phyloP scores from a whole-genome alignment of 2,888 invertebrate genomes.

The Empis livida region DNA sequence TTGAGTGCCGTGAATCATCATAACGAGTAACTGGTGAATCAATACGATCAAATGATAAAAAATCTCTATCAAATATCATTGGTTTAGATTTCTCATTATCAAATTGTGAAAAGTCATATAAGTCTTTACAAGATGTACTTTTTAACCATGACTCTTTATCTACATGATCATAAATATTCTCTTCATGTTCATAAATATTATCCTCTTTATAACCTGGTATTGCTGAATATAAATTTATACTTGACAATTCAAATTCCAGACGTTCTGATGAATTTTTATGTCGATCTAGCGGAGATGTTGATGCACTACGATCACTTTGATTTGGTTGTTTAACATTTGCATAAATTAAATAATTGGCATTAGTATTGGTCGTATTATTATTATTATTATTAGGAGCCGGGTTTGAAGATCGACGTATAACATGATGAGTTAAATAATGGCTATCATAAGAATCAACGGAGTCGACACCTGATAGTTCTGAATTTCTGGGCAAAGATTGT shows the following conservation, averaged over 20 bases:
- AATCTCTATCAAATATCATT: slow-evolving; percentile 37
- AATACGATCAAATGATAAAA: slow-evolving; percentile 37
- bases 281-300: slow-evolving; percentile 21
- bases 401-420: neutral
- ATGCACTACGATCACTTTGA: slow-evolving; percentile 18
- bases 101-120: slow-evolving; percentile 60
- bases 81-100: slow-evolving; percentile 39
- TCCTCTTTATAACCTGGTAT: slow-evolving; percentile 24
- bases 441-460: slow-evolving; percentile 36
- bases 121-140: slow-evolving; percentile 70
- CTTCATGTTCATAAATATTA: slow-evolving; percentile 22
- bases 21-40: slow-evolving; percentile 62
- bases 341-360: slow-evolving; percentile 24
- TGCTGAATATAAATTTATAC: slow-evolving; percentile 43
- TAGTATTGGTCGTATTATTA: slow-evolving; percentile 11
- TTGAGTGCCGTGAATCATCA: slow-evolving; percentile 50
- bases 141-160: slow-evolving; percentile 51
- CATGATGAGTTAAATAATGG: slow-evolving; percentile 32
- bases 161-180: slow-evolving; percentile 31
- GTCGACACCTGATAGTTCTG: slow-evolving; percentile 33
- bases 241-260: slow-evolving; percentile 45
- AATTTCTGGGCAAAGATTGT: slow-evolving; percentile 32
- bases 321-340: slow-evolving; percentile 28
- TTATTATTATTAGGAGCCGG: slow-evolving; percentile 1
- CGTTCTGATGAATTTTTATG: slow-evolving; percentile 31